Evolutionary conservation across 2,797 vertebrate genomes (phyloP), one percentile per base, ranked within the genome.

Genomic region (Pristis pectinata): DNA sequence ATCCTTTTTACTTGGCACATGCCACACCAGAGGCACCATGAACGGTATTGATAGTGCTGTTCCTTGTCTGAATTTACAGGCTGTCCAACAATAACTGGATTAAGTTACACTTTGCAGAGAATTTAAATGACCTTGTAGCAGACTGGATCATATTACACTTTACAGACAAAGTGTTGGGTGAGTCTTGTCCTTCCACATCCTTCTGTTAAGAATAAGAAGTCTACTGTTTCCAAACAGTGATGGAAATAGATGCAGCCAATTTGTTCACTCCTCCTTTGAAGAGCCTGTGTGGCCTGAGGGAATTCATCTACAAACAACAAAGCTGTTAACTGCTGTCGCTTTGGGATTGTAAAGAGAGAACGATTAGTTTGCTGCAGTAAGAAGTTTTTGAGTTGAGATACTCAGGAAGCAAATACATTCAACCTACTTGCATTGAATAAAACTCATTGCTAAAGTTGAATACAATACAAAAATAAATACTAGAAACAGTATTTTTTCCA

Each of bases 251-350:
- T 91, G 59, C 59, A 64, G 56, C 56, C 87, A 64, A 37, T 93
- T 93, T 70, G 67, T 93, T 93, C 27, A 19, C 89, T 37, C 41
- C 22, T 56, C 44, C 92, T 53, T 94, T 94, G 92, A 94, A 56
- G 70, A 53, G 70, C 44, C 27, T 74, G 92, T 94, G 92, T 74
- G 67, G 92, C 70, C 67, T 22, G 49, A 94, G 17, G 70, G 44
- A 74, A 72, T 94, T 94, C 70, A 70, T 30, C 92, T 53, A n/a
- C 70, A 94, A 74, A 94, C 49, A 56, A 94, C 44, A 94, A 34
- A 94, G 44, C 41, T 93, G 61, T 30, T 49, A 93, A 93, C 61
- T 49, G 91, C 91, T 93, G 41, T 41, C 3, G 41, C 30, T 53
- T 27, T 70, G 22, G 9, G 37, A 70, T 89, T 72, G 30, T 53